A percentile compares a stretch with the other conserved stretches of the same genome.
phyloP scores from a whole-genome alignment of 1,140 invertebrate species.

The Zaprionus inermis region DNA sequence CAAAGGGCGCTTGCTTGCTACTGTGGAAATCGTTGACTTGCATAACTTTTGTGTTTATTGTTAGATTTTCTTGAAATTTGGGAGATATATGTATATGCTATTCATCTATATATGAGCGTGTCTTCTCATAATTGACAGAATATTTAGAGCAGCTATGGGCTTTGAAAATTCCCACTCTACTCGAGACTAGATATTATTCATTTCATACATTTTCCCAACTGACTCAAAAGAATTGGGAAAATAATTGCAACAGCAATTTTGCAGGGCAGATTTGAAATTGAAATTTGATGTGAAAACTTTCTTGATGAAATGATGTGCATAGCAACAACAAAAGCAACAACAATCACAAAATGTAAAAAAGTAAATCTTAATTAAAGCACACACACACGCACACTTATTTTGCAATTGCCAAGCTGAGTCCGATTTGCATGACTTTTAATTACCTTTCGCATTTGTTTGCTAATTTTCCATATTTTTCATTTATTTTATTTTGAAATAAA shows the following conservation, averaged over 20 bases:
- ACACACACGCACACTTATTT: background rate
- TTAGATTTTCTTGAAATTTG: no score
- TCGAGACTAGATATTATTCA: no score
- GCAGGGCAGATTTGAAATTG: background rate
- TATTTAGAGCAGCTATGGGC: no score
- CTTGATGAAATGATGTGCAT: background rate
- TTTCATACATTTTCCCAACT: background rate
- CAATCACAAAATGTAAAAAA: background rate
- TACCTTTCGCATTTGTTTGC: constrained; percentile 5
- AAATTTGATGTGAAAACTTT: background rate
- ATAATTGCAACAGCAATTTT: background rate
- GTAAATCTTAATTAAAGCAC: background rate
- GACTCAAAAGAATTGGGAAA: background rate
- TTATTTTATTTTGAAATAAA: background rate
- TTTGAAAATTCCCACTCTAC: no score
- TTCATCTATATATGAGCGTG: no score
- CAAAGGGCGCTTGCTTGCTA: no score
- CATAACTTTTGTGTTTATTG: no score
- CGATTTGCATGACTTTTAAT: background rate
- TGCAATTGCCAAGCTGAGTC: background rate
- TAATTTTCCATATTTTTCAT: background rate
- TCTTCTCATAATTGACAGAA: no score
- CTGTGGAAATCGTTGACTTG: no score
- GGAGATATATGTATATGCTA: no score
- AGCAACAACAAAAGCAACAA: background rate